Base-by-base conservation (phyloP, 1,140 invertebrate genomes). In the Drosophila ananassae region DNA sequence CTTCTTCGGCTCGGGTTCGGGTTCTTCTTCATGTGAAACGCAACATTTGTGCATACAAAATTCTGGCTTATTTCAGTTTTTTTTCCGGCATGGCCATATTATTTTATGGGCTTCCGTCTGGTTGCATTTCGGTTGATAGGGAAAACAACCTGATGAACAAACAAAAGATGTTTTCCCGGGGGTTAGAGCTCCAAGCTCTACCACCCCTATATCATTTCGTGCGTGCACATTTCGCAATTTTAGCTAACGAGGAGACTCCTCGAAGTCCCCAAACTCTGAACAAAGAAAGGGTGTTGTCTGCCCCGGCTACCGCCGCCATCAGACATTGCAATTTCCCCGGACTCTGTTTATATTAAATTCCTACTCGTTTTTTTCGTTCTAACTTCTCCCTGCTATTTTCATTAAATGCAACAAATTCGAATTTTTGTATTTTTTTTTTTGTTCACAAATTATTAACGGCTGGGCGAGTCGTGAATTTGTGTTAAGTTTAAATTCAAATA, bases 191-290 rank as follows among this genome's bases (percentile, higher is more conserved):
- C 46, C 48, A 32, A 57, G 21, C 17, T 17, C 17, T 17, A 17
- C 66, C 12, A 41, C 32, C 81, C 62, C 59, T 25, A 56, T 52
- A 74, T 52, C 72, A 75, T 64, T 58, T 61, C 55, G 69, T 87
- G 81, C 81, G 81, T 84, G 81, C 81, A 87, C 81, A 87, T 87
- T 87, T 80, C 82, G 57, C 82, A 77, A 85, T 81, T 85, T 71
- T 50, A 77, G 82, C 82, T 85, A 85, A 85, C 82, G 81, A 85
- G 82, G 82, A 61, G 34, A 37, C 73, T 69, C 32, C 72, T 60
- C 68, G n/a, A 51, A 67, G 10, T 34, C 63, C 62, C 72, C 51
- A 66, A 74, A 73, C 56, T 61, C 44, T 21, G n/a, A 2, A 9
- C 1, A 32, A 46, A 9, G 59, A 47, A 75, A 73, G 73, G 73